Evolutionary conservation across 2,888 invertebrate species (phyloP).

Genomic region (Tachystola acroxantha): DNA sequence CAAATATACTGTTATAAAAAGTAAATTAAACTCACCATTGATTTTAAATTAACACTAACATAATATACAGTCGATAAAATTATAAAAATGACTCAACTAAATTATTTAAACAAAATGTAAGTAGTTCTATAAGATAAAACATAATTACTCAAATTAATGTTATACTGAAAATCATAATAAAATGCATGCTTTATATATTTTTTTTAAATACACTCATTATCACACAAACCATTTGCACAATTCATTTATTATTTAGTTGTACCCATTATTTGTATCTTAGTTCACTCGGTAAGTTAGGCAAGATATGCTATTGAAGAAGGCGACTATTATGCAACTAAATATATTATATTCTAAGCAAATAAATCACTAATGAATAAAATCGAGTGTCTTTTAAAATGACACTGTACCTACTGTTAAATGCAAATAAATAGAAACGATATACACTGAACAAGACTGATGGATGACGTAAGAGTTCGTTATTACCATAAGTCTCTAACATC

Average conservation of each 20-base stretch:
- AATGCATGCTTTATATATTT: conserved; percentile 39
- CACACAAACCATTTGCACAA: conserved; percentile 38
- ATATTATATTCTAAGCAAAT: conserved; percentile 24
- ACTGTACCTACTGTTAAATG: conserved; percentile 26
- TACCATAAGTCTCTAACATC: conserved; percentile 6
- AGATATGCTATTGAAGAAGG: conserved; percentile 18
- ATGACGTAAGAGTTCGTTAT: conserved; percentile 6
- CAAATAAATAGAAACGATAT: conserved; percentile 7
- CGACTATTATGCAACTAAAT: conserved; percentile 10
- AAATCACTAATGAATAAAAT: conserved; percentile 16
- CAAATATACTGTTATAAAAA: conserved; percentile 27
- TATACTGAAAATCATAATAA: conserved; percentile 8
- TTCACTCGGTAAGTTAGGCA: conserved; percentile 25
- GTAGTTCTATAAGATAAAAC: conserved; percentile 9
- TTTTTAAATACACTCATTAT: conserved; percentile 39
- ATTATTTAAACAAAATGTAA: conserved; percentile 2
- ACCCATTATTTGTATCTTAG: conserved; percentile 18
- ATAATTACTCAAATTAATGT: conserved; percentile 13
- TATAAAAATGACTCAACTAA: conserved; percentile 7
- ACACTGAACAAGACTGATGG: background rate
- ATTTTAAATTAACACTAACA: conserved; percentile 65
- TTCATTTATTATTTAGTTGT: conserved; percentile 22
- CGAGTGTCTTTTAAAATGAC: conserved; percentile 20
- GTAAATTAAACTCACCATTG: conserved; percentile 58
- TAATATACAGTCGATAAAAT: conserved; percentile 45